These are phyloP conservation scores for Aphelenchoides besseyi DNA, from an alignment of 1,140 invertebrate genomes.

Conservation along the genomic window DNA sequence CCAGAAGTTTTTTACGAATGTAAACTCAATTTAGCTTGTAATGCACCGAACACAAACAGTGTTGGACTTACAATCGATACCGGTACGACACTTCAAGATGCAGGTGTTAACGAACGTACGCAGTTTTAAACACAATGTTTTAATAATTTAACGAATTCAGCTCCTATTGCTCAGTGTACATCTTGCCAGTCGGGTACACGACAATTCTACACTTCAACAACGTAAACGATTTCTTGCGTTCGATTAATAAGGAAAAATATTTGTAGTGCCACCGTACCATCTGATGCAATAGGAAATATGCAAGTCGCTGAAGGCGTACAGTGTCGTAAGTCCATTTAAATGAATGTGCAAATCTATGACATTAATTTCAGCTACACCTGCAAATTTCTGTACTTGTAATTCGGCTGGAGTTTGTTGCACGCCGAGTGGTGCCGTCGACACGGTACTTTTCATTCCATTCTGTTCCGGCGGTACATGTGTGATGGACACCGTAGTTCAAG, in stretches of 20 bases:
- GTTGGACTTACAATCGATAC: neutral
- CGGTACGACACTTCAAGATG: conserved; percentile 1
- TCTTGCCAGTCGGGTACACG: neutral
- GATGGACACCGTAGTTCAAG: neutral
- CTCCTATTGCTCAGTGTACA: neutral
- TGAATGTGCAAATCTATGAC: too few relatives aligned
- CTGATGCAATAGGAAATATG: neutral
- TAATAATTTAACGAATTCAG: too few relatives aligned
- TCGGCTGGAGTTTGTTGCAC: conserved; percentile 9
- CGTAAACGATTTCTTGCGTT: neutral
- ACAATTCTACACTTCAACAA: conserved; percentile 1
- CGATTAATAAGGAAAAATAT: neutral
- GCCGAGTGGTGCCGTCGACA: conserved; percentile 3
- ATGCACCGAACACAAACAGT: neutral
- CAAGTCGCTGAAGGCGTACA: conserved; percentile 4
- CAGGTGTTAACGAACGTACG: neutral
- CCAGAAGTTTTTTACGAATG: neutral
- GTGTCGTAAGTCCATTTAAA: too few relatives aligned
- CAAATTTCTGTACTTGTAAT: conserved; percentile 10
- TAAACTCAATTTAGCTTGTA: neutral
- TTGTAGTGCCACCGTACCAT: neutral
- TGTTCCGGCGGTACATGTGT: neutral
- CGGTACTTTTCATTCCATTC: conserved; percentile 10
- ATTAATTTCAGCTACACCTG: too few relatives aligned
- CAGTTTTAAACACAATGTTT: too few relatives aligned